Evolutionary conservation across 2,797 vertebrate genomes (phyloP), one percentile per base, ranked within the genome.

Genomic region (Cygnus olor): DNA sequence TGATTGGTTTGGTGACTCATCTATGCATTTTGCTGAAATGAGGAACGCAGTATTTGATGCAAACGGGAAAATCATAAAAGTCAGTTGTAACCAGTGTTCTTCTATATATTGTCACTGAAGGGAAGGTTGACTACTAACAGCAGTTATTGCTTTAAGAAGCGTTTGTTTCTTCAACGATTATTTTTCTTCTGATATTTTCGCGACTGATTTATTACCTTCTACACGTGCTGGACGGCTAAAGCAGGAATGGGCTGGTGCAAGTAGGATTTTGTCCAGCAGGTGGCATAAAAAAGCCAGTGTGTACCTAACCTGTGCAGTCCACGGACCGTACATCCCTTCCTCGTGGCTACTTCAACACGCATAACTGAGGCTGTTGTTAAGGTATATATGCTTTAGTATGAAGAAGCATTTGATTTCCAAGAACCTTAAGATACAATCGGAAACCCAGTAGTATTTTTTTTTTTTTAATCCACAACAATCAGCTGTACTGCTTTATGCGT

Each of bases 251-350:
- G 12, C 42, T 19, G 36, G 45, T 95, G 88, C 65, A 85, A 47
- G 32, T 51, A 28, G 7, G 45, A 24, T 68, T 94, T 94, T 92
- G 45, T 79, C 96, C 93, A 27, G 93, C 73, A 97, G 97, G 90
- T 97, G 97, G 97, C 89, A 17, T 3, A 58, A 85, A 44, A 47
- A 72, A 92, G 56, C 30, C 82, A 89, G 18, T 13, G 40, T 58
- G 58, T 85, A 30, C 45, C 30, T 89, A 27, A 27, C 45, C 28
- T 28, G 0, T 0, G 1, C 28, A 21, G 7, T 47, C 40, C 7
- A 2, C 12, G 49, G 76, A 79, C 45, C 40, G 24, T 11, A 5
- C 21, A 4, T 54, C 17, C 20, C 42, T 64, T 60, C 32, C 25
- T 60, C 7, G 5, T 14, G 36, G 25, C 32, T 57, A 1, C 22